phyloP scores from a whole-genome alignment of 2,797 vertebrate species.

The Clarias platycephalus region DNA sequence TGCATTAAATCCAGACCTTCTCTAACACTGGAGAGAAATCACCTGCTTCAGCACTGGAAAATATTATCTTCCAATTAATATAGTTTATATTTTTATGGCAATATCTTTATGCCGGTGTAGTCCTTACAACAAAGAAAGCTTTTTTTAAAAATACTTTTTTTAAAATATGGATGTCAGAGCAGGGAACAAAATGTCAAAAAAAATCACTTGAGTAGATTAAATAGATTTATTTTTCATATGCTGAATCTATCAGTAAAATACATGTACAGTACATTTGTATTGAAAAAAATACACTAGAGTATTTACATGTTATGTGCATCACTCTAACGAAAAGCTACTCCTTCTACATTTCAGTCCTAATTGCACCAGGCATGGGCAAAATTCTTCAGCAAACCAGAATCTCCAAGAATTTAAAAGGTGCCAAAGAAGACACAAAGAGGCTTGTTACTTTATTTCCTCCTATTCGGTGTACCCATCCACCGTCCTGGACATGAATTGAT shows the following conservation, averaged over 20 bases:
- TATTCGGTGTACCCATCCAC: slow-evolving; percentile 64
- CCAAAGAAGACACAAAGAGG: slow-evolving; percentile 58
- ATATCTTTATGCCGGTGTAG: neutral
- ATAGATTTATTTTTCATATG: neutral
- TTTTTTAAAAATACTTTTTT: slow-evolving; percentile 8
- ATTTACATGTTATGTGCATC: neutral
- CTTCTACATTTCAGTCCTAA: neutral
- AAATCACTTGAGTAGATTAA: neutral
- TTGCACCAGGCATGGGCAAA: neutral
- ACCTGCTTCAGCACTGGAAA: slow-evolving; percentile 11
- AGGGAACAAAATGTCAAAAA: neutral
- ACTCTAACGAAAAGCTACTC: neutral
- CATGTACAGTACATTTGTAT: neutral
- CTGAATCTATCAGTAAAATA: neutral
- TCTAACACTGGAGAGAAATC: neutral
- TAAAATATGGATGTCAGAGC: neutral
- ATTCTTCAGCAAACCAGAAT: neutral
- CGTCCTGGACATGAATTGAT: slow-evolving; percentile 70
- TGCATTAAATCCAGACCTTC: slow-evolving; percentile 26
- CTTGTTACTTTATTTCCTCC: slow-evolving; percentile 64
- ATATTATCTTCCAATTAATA: neutral
- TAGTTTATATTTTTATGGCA: neutral
- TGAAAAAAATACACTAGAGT: neutral
- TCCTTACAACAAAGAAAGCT: slow-evolving; percentile 13
- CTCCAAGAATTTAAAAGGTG: slow-evolving; percentile 4